Percentiles rank a stretch among this genome's conserved stretches.
Conservation (phyloP, 2,888 invertebrate genomes). For the Deladenus siricidicola region DNA sequence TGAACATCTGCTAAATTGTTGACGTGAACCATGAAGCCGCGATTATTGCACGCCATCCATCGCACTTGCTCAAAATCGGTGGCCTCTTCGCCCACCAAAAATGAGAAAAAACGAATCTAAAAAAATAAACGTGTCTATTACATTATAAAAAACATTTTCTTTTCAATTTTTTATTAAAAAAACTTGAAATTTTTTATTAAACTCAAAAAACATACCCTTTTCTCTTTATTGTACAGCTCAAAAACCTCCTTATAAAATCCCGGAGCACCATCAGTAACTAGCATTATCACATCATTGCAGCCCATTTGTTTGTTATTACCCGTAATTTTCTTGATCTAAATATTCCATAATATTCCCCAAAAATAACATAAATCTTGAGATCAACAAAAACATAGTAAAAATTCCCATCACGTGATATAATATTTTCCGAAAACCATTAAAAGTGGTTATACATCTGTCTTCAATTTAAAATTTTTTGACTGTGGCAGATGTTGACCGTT, state of each 20-base stretch:
- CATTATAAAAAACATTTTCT: background rate
- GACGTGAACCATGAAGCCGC: constrained; percentile 80
- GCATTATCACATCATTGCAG: constrained; percentile 96
- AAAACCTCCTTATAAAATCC: constrained; percentile 87
- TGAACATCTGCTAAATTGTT: constrained; percentile 93
- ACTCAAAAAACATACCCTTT: constrained; percentile 44
- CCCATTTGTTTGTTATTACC: constrained; percentile 54
- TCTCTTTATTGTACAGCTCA: constrained; percentile 77
- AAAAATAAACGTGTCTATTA: constrained; percentile 47
- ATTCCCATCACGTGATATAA: no score
- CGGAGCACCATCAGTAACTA: constrained; percentile 96
- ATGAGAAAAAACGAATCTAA: constrained; percentile 91
- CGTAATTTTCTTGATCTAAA: constrained; percentile 34
- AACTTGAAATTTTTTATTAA: background rate
- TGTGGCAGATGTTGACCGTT: no score
- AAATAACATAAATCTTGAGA: background rate
- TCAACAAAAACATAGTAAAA: background rate
- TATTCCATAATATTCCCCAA: background rate
- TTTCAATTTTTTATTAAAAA: background rate
- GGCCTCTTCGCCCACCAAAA: constrained; percentile 89
- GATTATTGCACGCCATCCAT: constrained; percentile 97
- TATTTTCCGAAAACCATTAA: background rate
- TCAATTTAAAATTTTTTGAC: no score
- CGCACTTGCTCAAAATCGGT: constrained; percentile 78
- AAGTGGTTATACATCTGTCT: no score